Evolutionary conservation across 2,888 invertebrate genomes (phyloP).

Genomic region (Sesia apiformis): DNA sequence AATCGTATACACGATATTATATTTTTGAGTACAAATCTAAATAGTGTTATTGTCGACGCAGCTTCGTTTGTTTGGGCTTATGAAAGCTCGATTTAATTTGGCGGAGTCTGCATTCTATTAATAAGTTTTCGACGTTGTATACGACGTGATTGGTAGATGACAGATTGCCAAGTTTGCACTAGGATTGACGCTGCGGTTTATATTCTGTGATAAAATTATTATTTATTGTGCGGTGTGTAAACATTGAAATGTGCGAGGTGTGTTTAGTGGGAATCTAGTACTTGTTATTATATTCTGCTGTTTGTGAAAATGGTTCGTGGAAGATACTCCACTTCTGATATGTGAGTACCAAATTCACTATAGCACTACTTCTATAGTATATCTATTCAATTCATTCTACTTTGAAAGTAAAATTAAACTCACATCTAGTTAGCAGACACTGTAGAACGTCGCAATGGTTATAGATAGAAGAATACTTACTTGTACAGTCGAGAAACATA

Average conservation of each 20-base stretch:
- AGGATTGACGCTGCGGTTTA: constrained; percentile 39
- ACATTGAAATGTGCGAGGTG: constrained; percentile 32
- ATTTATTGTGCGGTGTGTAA: constrained; percentile 44
- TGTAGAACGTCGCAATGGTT: too few species aligned
- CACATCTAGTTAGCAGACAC: too few species aligned
- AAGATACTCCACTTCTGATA: constrained; percentile 63
- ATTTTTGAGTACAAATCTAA: constrained; percentile 26
- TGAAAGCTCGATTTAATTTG: not conserved
- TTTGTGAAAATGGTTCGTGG: constrained; percentile 61
- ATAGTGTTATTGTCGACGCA: constrained; percentile 14
- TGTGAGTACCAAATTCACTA: constrained; percentile 37
- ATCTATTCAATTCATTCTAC: too few species aligned
- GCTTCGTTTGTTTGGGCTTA: not conserved
- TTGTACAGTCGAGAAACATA: too few species aligned
- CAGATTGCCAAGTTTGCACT: constrained; percentile 59
- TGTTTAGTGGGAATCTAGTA: not conserved
- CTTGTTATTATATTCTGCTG: constrained; percentile 1
- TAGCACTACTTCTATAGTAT: too few species aligned
- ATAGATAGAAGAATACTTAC: too few species aligned
- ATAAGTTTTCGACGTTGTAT: constrained; percentile 43
- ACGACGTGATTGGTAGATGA: constrained; percentile 47
- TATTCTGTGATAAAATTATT: constrained; percentile 29
- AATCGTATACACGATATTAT: constrained; percentile 22
- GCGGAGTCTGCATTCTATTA: constrained; percentile 29
- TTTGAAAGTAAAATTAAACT: too few species aligned